Evolutionary conservation across 2,797 vertebrate species (phyloP).

Genomic region (Hoplostethus mediterraneus): DNA sequence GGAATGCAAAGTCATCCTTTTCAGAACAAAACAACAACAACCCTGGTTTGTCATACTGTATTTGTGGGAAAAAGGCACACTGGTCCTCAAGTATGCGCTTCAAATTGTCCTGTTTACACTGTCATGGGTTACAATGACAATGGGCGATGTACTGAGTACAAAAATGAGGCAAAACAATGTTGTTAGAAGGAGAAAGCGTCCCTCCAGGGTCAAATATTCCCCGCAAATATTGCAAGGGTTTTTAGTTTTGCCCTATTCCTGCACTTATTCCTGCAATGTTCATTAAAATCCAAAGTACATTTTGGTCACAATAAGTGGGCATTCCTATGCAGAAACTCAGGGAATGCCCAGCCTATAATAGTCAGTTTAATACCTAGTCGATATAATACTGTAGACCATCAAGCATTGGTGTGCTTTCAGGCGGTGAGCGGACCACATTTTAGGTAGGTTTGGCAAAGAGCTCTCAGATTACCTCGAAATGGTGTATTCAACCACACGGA

Average conservation of each 20-base stretch:
- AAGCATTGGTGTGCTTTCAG: slow-evolving; percentile 35
- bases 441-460: slow-evolving; percentile 52
- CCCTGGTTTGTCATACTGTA: neutral
- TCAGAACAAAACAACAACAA: slow-evolving; percentile 49
- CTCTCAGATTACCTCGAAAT: slow-evolving; percentile 88
- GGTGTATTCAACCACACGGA: slow-evolving; percentile 97
- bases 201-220: slow-evolving; percentile 4
- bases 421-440: slow-evolving; percentile 23
- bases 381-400: slow-evolving; percentile 4
- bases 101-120: slow-evolving; percentile 17
- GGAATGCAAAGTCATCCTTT: slow-evolving; percentile 43
- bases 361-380: slow-evolving; percentile 6
- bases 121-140: neutral
- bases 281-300: too few species aligned
- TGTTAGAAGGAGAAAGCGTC: slow-evolving; percentile 6
- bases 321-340: neutral
- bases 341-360: neutral
- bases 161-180: slow-evolving; percentile 21
- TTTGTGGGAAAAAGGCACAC: too few species aligned
- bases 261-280: too few species aligned
- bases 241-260: neutral
- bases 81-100: neutral
- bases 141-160: neutral
- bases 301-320: neutral
- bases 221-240: neutral